Evolutionary conservation across 2,113 vertebrate genomes (phyloP), one percentile per base, ranked within the genome.

Genomic region (Cyphotilapia sp.): DNA sequence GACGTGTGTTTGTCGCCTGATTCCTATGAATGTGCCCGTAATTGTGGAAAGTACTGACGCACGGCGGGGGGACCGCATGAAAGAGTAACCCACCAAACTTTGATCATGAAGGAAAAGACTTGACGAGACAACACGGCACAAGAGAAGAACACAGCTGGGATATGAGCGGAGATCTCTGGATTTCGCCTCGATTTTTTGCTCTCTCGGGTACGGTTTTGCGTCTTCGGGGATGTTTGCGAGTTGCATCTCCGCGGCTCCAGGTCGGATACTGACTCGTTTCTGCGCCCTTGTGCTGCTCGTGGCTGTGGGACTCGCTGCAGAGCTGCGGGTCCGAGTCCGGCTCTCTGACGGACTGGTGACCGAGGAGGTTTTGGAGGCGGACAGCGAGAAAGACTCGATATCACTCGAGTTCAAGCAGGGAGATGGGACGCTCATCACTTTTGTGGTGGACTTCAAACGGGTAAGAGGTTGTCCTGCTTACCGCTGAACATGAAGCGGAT

Each of bases 401-500:
- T 96, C 97, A 31, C 93, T 99, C 12, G 98, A 99, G 95, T 98
- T 98, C 90, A 97, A 97, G 80, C 96, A 97, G 78, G 96, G 97
- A 29, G 98, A 99, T 69, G 98, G 98, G 5, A 97, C 98, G 4
- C 97, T 99, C 35, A 90, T 99, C 89, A 98, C 98, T 47, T 98
- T 98, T 87, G 91, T 97, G 51, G 98, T 97, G 4, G 98, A 99
- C 95, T 98, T 99, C 92, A 97, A 95, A 93, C 98, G 98, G 98
- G 98, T 98, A 95, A 96, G 97, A 57, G 24, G 11, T 5, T 80
- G 24, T 35, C 4, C 11, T 57, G 8, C 35, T 85, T 78, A 19
- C 16, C 16, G 16, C 42, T 29, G 27, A 78, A 49, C 42, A 10
- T 19, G 42, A 29, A 4, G 71, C 24, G 24, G 16, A 76, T 29